A percentile compares a stretch with the other conserved stretches of the same genome.
Conservation (phyloP, 1,140 invertebrate species). For the Chrysoperla carnea region DNA sequence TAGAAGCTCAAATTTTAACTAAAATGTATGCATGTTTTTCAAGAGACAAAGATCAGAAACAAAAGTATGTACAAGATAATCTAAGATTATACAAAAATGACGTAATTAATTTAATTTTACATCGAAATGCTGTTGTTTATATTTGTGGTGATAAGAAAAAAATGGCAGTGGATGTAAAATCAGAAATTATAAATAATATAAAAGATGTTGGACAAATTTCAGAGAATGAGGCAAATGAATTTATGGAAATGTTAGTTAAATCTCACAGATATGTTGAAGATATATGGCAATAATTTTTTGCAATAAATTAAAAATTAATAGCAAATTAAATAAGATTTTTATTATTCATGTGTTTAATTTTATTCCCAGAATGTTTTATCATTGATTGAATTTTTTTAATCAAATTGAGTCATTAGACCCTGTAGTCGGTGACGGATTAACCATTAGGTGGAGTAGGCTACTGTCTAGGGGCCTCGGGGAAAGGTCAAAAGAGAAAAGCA, state of each 20-base stretch:
- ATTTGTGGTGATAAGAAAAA: conserved; percentile 60
- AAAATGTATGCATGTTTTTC: conserved; percentile 46
- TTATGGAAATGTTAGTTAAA: conserved; percentile 23
- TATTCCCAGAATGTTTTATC: no score
- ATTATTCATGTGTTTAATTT: background rate
- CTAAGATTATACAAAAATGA: conserved; percentile 31
- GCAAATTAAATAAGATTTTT: background rate
- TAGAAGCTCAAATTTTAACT: conserved; percentile 27
- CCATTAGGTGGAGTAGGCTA: no score
- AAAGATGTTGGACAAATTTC: conserved; percentile 21
- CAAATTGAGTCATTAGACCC: no score
- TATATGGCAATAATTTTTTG: conserved; percentile 28
- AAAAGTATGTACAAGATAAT: conserved; percentile 41
- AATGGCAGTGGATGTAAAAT: conserved; percentile 50
- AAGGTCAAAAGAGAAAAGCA: no score
- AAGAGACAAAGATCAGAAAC: conserved; percentile 26
- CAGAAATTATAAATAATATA: conserved; percentile 35
- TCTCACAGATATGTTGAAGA: conserved; percentile 32
- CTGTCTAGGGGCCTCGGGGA: no score
- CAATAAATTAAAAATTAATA: background rate
- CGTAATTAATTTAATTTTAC: conserved; percentile 35
- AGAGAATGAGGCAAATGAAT: conserved; percentile 19
- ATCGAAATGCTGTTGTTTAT: conserved; percentile 39
- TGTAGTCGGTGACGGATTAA: no score
- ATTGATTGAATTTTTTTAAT: no score